Evolutionary conservation across 2,888 invertebrate species (phyloP).

Genomic region (Pachydiplax longipennis): DNA sequence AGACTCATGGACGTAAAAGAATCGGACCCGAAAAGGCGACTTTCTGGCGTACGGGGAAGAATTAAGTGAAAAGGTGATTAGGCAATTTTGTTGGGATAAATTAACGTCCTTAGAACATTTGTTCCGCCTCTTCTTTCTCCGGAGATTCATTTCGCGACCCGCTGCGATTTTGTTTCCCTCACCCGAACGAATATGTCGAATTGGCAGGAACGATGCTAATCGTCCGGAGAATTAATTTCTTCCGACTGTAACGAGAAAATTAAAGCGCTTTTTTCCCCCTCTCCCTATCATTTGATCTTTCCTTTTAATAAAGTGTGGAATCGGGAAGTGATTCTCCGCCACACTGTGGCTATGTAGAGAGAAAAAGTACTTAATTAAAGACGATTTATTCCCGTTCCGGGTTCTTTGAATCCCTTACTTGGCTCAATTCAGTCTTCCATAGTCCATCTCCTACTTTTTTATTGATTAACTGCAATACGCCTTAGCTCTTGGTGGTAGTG

Average conservation of each 20-base stretch:
- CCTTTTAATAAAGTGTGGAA: not conserved
- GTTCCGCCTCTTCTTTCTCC: not conserved
- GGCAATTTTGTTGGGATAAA: conserved; percentile 14
- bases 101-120: not conserved
- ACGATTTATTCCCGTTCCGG: not conserved
- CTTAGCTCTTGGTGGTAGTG: no score
- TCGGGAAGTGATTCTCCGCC: not conserved
- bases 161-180: not conserved
- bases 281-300: not conserved
- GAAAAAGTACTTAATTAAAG: not conserved
- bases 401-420: no score
- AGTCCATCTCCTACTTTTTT: not conserved
- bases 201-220: not conserved
- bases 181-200: not conserved
- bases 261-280: not conserved
- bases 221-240: not conserved
- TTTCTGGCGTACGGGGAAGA: not conserved
- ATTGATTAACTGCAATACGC: no score
- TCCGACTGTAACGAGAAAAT: not conserved
- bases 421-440: not conserved
- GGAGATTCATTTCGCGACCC: not conserved
- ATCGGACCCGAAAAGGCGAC: not conserved
- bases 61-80: conserved; percentile 33
- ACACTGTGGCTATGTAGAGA: not conserved
- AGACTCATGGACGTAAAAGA: not conserved